Conservation (phyloP, 2,888 invertebrate genomes). For the Aquatica leii region DNA sequence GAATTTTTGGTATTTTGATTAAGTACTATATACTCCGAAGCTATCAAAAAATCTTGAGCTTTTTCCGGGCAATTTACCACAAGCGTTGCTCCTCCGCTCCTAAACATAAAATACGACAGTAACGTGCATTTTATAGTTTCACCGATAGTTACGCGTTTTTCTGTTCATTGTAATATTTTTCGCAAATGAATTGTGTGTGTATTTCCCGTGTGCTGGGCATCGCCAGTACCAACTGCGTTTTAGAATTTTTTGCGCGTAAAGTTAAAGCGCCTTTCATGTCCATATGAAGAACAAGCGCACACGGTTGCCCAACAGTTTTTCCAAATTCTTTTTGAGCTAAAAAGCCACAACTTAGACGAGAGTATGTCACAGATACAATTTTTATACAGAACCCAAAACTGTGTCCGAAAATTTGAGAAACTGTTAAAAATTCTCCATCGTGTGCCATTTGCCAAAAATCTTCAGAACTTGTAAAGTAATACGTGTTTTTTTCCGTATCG, state of each 20-base stretch:
- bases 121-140: neutral
- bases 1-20: too few relatives aligned
- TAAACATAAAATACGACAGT: too few relatives aligned
- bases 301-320: constrained; percentile 48
- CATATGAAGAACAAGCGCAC: constrained; percentile 56
- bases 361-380: neutral
- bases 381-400: constrained; percentile 59
- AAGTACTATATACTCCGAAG: too few relatives aligned
- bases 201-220: constrained; percentile 53
- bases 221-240: constrained; percentile 55
- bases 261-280: constrained; percentile 57
- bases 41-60: too few relatives aligned
- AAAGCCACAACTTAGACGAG: constrained; percentile 18
- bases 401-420: constrained; percentile 57
- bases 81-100: too few relatives aligned
- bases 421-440: constrained; percentile 58
- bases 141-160: neutral
- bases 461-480: constrained; percentile 53
- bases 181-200: constrained; percentile 42
- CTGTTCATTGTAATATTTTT: constrained; percentile 29
- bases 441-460: constrained; percentile 56
- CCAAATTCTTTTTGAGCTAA: constrained; percentile 55
- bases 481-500: constrained; percentile 49
- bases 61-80: too few relatives aligned
- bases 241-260: constrained; percentile 54